Percentiles rank a stretch among this genome's conserved stretches.
phyloP scores from a whole-genome alignment of 2,797 vertebrate genomes.

The Dicrostonyx torquatus region DNA sequence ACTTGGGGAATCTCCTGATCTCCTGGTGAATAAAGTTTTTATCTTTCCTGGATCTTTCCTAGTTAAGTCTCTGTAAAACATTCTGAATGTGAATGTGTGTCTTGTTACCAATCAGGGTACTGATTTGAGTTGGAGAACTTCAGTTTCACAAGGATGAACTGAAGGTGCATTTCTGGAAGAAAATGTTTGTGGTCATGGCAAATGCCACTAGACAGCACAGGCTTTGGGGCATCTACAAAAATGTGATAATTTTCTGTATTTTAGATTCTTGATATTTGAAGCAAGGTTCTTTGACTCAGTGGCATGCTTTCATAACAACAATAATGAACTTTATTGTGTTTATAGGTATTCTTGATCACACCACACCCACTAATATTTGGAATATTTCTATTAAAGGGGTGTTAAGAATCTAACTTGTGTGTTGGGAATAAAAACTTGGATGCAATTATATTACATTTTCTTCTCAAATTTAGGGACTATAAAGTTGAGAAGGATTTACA shows the following conservation, averaged over 20 bases:
- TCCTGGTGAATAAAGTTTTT: constrained; percentile 78
- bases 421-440: constrained; percentile 19
- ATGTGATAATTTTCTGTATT: constrained; percentile 70
- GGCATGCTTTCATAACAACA: constrained; percentile 34
- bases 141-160: constrained; percentile 76
- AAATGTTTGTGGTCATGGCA: constrained; percentile 78
- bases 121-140: constrained; percentile 77
- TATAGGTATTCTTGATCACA: constrained; percentile 26
- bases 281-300: constrained; percentile 47
- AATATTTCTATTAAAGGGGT: constrained; percentile 21
- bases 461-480: not conserved
- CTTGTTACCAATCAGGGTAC: constrained; percentile 79
- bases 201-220: constrained; percentile 77
- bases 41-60: constrained; percentile 77
- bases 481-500: not conserved
- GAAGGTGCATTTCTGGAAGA: constrained; percentile 77
- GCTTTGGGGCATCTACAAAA: constrained; percentile 72
- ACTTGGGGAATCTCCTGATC: constrained; percentile 71
- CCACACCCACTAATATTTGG: not conserved
- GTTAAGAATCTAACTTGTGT: not conserved
- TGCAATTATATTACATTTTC: not conserved
- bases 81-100: constrained; percentile 73
- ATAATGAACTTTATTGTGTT: constrained; percentile 46
- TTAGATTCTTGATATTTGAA: constrained; percentile 74
- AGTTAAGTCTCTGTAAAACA: constrained; percentile 78